Evolutionary conservation across 2,113 vertebrate species (phyloP).

Genomic region (Ia io): DNA sequence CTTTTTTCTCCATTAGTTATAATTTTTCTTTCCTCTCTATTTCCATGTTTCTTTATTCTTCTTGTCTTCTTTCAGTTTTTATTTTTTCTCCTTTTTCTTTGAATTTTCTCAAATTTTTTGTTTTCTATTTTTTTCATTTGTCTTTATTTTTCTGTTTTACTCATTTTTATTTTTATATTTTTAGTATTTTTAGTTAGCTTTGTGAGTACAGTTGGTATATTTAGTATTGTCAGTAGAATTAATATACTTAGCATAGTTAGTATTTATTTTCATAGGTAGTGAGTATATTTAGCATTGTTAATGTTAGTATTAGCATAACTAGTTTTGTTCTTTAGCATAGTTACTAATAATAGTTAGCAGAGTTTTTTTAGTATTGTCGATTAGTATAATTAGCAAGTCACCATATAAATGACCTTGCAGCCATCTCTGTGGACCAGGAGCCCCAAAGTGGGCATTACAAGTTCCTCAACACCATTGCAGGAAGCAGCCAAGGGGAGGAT

Average conservation of each 20-base stretch:
- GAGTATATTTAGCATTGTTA: neutral
- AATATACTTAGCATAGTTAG: too few relatives aligned
- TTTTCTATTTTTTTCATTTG: neutral
- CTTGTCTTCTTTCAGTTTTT: neutral
- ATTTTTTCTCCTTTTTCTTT: neutral
- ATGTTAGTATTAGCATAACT: neutral
- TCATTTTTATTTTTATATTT: neutral
- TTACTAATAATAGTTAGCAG: too few relatives aligned
- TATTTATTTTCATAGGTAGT: neutral
- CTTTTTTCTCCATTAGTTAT: neutral
- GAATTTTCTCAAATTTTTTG: neutral
- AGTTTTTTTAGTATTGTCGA: too few relatives aligned
- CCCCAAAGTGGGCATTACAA: too few relatives aligned
- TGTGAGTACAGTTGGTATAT: too few relatives aligned
- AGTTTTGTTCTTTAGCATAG: neutral
- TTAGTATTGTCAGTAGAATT: neutral
- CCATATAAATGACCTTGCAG: accelerated
- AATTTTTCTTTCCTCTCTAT: neutral
- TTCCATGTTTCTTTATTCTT: neutral
- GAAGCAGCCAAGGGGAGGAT: too few relatives aligned
- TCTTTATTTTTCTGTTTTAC: neutral
- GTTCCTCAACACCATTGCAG: too few relatives aligned
- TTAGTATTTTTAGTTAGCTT: neutral
- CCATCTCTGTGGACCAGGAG: neutral
- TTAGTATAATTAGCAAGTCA: neutral